Evolutionary conservation across 1,140 invertebrate species (phyloP), one percentile per base, ranked within the genome.

Genomic region (Hylaeus anthracinus): DNA sequence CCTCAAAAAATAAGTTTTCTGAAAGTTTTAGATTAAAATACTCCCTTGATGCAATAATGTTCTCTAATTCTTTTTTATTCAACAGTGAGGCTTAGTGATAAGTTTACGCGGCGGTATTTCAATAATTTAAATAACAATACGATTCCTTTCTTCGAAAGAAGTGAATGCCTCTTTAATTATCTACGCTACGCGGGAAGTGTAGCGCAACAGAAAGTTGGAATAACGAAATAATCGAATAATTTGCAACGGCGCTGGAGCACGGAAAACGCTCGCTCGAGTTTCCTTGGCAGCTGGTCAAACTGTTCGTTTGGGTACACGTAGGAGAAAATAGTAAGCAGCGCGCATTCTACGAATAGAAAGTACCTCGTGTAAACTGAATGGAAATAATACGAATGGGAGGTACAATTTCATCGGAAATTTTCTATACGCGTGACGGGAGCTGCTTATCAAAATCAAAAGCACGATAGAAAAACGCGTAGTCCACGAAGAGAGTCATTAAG

Each of bases 291-390:
- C 9, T 6, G 48, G 10, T 56, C 77, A 65, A 79, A 56, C 70
- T 79, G 55, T 73, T 56, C 51, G 41, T 41, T 64, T n/a, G 15
- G 45, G 39, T 15, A 8, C 41, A 14, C 26, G 12, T 37, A 3
- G 26, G 74, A 76, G 75, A 71, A 51, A 61, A 71, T 71, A 73
- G 61, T 56, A 79, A 79, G 41, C 77, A 72, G 51, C 43, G 39
- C 51, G 37, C 37, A 63, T n/a, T 48, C 70, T 65, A 5, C 14
- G 14, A 79, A 64, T 79, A 79, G 77, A 79, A 72, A 64, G 75
- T 53, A 45, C 2, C 5, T 37, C 37, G 67, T 51, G 26, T 6
- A 26, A 55, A 65, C 37, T 73, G 43, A 53, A 48, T n/a, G 63
- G 15, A 69, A 58, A 58, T 78, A 14, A 5, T 43, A 43, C 15